Evolutionary conservation across 2,797 vertebrate species (phyloP).

Genomic region (Microctenopoma stevenorrisi): DNA sequence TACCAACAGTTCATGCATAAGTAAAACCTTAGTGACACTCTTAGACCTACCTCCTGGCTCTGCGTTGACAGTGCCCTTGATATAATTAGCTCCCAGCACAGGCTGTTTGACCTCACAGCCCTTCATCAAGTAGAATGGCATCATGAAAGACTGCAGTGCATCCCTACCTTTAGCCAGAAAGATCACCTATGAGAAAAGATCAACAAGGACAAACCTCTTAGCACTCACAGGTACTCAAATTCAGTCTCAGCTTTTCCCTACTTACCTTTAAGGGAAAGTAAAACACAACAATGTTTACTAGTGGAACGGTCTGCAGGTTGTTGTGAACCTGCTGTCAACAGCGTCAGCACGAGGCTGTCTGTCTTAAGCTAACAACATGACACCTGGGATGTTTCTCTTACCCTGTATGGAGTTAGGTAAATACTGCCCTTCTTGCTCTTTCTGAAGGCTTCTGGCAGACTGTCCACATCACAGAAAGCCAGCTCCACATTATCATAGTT

Average conservation of each 20-base stretch:
- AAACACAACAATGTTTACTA: not conserved
- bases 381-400: conserved; percentile 71
- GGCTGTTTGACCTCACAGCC: conserved; percentile 97
- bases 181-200: conserved; percentile 86
- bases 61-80: conserved; percentile 90
- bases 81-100: conserved; percentile 95
- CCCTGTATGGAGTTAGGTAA: conserved; percentile 95
- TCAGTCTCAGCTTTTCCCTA: not conserved
- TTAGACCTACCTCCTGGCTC: conserved; percentile 89
- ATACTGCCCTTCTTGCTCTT: conserved; percentile 95
- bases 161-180: conserved; percentile 94
- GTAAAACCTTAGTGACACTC: not conserved
- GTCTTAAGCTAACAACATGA: not conserved
- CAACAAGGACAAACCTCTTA: not conserved
- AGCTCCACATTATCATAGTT: conserved; percentile 94
- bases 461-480: conserved; percentile 89
- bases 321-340: not conserved
- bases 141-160: conserved; percentile 94
- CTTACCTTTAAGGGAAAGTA: not conserved
- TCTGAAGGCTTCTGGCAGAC: conserved; percentile 91
- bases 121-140: conserved; percentile 98
- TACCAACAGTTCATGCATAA: too few relatives aligned
- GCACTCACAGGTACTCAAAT: not conserved
- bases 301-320: not conserved
- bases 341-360: not conserved